Conservation (phyloP, 2,113 vertebrate genomes). For the Aplodontia rufa region DNA sequence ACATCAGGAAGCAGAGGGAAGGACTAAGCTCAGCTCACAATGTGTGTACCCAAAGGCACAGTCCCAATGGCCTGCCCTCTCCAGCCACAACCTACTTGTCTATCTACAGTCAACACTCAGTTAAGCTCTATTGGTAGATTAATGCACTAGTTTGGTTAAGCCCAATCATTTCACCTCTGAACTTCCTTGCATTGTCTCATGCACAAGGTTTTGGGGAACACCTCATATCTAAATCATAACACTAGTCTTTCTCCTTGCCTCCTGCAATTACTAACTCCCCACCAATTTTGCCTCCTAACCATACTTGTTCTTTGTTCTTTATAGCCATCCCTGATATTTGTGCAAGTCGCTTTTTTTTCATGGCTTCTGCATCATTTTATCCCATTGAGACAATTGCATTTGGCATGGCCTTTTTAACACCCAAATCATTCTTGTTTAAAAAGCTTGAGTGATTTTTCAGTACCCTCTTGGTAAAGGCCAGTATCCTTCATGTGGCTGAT, state of each 20-base stretch:
- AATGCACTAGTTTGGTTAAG: too few relatives aligned
- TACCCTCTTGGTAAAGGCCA: neutral
- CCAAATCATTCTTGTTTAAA: neutral
- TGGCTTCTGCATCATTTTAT: neutral
- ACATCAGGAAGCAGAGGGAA: too few relatives aligned
- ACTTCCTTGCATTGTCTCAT: too few relatives aligned
- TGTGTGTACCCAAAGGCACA: too few relatives aligned
- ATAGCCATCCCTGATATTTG: neutral
- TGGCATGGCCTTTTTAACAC: neutral
- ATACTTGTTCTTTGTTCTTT: neutral
- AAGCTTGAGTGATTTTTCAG: neutral
- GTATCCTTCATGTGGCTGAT: neutral
- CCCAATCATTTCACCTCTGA: too few relatives aligned
- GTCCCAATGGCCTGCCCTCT: too few relatives aligned
- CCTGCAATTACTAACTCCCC: neutral
- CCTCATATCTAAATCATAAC: too few relatives aligned
- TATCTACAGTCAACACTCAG: too few relatives aligned
- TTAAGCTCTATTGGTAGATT: too few relatives aligned
- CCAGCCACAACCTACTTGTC: too few relatives aligned
- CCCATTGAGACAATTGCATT: neutral
- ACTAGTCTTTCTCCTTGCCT: accelerated
- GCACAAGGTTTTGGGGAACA: too few relatives aligned
- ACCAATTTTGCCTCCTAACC: neutral
- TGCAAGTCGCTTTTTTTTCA: neutral
- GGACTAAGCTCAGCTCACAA: too few relatives aligned